Percentiles rank a stretch among this genome's conserved stretches.
Evolutionary conservation across 2,888 invertebrate species (phyloP).

Genomic region (Andrena fulva): DNA sequence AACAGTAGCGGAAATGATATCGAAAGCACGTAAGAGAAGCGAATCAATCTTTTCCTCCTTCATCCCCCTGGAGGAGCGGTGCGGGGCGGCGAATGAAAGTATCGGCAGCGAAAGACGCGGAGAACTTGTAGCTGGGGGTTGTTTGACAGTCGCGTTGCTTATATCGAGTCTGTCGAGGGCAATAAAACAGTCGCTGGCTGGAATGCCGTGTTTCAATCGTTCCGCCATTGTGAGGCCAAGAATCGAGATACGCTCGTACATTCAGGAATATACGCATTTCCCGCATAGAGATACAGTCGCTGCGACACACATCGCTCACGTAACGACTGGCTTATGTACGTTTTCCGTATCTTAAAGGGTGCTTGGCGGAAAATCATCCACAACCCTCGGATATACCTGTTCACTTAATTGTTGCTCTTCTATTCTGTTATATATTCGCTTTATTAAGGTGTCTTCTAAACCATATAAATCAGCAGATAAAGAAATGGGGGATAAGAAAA

Average conservation of each 20-base stretch:
- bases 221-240: conserved; percentile 67
- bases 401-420: neutral
- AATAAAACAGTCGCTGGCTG: conserved; percentile 68
- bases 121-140: conserved; percentile 40
- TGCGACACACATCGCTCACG: conserved; percentile 22
- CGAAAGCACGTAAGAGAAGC: neutral
- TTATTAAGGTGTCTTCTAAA: too few relatives aligned
- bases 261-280: conserved; percentile 54
- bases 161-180: conserved; percentile 58
- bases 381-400: too few relatives aligned
- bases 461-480: too few relatives aligned
- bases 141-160: conserved; percentile 51
- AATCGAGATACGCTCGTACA: conserved; percentile 60
- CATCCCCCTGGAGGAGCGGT: too few relatives aligned
- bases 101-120: conserved; percentile 41
- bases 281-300: neutral
- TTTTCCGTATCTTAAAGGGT: neutral
- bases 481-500: too few relatives aligned
- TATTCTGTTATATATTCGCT: too few relatives aligned
- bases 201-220: conserved; percentile 77
- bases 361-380: neutral
- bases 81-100: conserved; percentile 31
- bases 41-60: conserved; percentile 19
- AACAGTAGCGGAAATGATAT: neutral
- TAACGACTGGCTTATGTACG: conserved; percentile 19